phyloP scores from a whole-genome alignment of 2,797 vertebrate genomes.

The Enteromius unitaeniatus region DNA sequence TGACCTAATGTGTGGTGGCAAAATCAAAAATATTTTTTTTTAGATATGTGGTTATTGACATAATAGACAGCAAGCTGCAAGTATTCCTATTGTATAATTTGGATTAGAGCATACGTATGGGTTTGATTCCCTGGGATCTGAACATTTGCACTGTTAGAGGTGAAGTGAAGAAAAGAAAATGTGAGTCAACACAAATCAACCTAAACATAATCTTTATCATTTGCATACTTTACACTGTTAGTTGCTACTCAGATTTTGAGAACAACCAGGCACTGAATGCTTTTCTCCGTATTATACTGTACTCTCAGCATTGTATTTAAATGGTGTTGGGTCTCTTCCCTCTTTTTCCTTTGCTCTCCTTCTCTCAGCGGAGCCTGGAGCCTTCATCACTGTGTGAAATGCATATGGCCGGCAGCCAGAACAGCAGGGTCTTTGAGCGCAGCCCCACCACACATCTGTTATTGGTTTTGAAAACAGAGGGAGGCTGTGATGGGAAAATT shows the following conservation, averaged over 20 bases:
- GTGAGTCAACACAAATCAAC: background rate
- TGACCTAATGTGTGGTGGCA: background rate
- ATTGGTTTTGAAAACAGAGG: constrained; percentile 71
- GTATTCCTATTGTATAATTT: background rate
- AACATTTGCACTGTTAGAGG: background rate
- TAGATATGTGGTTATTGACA: background rate
- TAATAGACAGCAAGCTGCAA: background rate
- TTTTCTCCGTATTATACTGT: background rate
- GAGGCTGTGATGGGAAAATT: constrained; percentile 60
- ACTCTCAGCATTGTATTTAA: constrained; percentile 9
- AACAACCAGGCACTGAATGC: background rate
- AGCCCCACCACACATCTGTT: constrained; percentile 74
- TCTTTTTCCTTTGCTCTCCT: constrained; percentile 60
- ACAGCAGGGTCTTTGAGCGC: constrained; percentile 72
- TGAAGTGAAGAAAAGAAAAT: background rate
- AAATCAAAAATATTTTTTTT: background rate
- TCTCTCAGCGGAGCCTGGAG: constrained; percentile 69
- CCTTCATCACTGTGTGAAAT: constrained; percentile 72
- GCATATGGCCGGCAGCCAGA: constrained; percentile 65
- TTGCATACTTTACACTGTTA: background rate
- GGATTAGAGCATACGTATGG: background rate
- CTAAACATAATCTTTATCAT: background rate
- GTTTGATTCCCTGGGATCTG: background rate
- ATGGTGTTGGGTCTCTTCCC: constrained; percentile 57
- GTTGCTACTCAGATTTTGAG: background rate